Evolutionary conservation across 2,113 vertebrate species (phyloP).

Genomic region (Notarius lentiginosus): DNA sequence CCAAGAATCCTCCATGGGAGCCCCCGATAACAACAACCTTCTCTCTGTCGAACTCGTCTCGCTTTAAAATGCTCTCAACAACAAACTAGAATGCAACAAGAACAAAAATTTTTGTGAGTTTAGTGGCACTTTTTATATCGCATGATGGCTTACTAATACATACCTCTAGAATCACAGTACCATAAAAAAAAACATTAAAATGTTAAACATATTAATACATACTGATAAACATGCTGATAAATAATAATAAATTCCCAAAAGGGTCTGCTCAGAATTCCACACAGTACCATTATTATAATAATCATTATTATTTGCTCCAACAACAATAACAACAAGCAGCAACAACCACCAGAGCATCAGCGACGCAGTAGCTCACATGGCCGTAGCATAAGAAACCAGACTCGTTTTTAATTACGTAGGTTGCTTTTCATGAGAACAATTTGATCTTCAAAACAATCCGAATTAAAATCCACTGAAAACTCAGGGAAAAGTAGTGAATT

Average conservation of each 20-base stretch:
- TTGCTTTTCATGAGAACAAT: no score
- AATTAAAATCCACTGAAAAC: no score
- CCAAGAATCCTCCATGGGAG: constrained; percentile 92
- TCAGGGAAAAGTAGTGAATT: no score
- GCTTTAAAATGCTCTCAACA: constrained; percentile 80
- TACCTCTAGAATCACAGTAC: background rate
- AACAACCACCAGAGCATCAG: no score
- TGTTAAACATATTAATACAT: no score
- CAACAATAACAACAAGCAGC: background rate
- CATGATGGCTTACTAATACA: background rate
- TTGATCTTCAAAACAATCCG: no score
- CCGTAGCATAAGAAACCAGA: no score
- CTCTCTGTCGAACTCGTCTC: constrained; percentile 68
- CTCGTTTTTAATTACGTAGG: no score
- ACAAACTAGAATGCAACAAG: constrained; percentile 73
- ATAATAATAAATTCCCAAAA: background rate
- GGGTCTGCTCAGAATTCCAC: background rate
- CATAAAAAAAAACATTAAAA: background rate
- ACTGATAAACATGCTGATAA: background rate
- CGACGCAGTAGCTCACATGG: no score
- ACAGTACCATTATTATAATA: background rate
- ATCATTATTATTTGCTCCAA: no score
- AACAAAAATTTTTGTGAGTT: background rate
- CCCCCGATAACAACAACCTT: constrained; percentile 83
- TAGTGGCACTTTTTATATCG: background rate